Conservation (phyloP, 2,113 vertebrate species). For the Burhinus bistriatus region DNA sequence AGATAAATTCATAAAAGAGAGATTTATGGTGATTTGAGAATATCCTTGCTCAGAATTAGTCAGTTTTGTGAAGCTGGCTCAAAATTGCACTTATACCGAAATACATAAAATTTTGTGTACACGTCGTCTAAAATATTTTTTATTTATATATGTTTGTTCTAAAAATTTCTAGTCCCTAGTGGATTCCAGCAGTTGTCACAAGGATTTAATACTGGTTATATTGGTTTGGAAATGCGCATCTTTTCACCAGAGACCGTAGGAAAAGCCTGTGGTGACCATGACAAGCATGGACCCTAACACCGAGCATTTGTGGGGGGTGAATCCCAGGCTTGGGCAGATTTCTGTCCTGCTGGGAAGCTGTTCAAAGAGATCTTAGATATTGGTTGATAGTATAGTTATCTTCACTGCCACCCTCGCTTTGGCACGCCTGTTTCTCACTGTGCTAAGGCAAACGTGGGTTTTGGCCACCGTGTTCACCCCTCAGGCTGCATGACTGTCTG, state of each 20-base stretch:
- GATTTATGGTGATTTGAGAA: neutral
- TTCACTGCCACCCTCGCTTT: neutral
- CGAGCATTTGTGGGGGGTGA: neutral
- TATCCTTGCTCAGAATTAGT: neutral
- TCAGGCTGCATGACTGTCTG: neutral
- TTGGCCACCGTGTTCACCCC: neutral
- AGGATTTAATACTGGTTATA: neutral
- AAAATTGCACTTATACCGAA: neutral
- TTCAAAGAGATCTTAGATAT: neutral
- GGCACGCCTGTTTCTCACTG: neutral
- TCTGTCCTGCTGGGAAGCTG: neutral
- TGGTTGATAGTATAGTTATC: neutral
- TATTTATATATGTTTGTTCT: neutral
- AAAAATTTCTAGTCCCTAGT: neutral
- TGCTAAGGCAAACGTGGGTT: neutral
- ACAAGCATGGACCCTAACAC: neutral
- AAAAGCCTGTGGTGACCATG: neutral
- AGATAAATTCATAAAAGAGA: neutral
- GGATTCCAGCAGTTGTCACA: slow-evolving; percentile 37
- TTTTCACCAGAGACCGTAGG: neutral
- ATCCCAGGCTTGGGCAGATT: neutral
- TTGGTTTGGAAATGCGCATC: neutral
- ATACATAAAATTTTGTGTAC: neutral
- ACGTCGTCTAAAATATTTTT: neutral
- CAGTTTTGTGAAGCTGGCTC: neutral